These are phyloP conservation scores for Platorchestia sp. DNA, from an alignment of 1,140 invertebrate genomes.

Conservation along the genomic window DNA sequence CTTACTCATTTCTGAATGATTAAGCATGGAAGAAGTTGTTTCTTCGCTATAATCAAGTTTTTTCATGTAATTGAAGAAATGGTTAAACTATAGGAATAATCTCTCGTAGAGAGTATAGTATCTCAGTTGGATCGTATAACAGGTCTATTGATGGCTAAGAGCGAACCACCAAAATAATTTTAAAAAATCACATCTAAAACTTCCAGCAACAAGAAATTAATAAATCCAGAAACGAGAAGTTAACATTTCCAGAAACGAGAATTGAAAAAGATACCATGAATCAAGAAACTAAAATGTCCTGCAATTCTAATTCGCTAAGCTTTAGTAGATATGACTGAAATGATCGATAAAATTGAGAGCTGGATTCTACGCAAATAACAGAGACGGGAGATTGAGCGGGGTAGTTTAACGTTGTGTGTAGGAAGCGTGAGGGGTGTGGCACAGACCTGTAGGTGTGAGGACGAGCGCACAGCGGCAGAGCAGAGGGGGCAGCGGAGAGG, in stretches of 20 bases:
- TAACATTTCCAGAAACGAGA: not conserved
- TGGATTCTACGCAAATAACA: not conserved
- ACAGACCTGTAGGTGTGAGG: slow-evolving; percentile 68
- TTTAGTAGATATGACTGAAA: not conserved
- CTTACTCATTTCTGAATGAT: not conserved
- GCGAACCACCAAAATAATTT: too few relatives aligned
- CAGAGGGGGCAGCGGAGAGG: slow-evolving; percentile 61
- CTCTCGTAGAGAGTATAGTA: too few relatives aligned
- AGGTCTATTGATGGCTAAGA: too few relatives aligned
- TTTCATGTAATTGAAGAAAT: too few relatives aligned
- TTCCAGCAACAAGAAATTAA: not conserved
- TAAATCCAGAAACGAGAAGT: not conserved
- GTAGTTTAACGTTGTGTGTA: not conserved
- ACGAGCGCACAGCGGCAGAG: slow-evolving; percentile 69
- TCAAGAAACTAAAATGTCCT: too few relatives aligned
- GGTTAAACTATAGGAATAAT: too few relatives aligned
- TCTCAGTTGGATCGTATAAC: too few relatives aligned
- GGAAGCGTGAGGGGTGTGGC: not conserved
- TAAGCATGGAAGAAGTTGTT: not conserved
- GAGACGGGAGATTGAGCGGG: not conserved
- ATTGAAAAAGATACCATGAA: not conserved
- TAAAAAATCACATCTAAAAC: too few relatives aligned
- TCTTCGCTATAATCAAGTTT: not conserved
- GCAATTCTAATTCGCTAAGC: not conserved
- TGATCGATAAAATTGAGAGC: not conserved